Evolutionary conservation across 2,113 vertebrate genomes (phyloP), one percentile per base, ranked within the genome.

Genomic region (Cranoglanis bouderius): DNA sequence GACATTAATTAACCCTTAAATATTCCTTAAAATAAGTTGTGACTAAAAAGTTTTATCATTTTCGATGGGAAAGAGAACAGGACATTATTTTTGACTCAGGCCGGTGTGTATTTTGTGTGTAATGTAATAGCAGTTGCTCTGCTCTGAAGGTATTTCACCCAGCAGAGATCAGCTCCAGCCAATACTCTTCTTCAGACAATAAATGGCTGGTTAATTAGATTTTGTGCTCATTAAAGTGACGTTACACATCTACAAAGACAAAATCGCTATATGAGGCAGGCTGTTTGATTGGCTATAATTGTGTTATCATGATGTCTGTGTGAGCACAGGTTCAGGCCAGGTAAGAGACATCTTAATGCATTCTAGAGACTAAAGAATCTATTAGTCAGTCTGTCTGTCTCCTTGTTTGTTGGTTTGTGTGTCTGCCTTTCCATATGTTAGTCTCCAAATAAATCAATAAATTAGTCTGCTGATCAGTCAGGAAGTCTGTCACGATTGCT

Each of bases 201-300:
- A 90, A 90, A 91, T 89, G 65, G 46, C 55, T 38, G 18, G 24
- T 88, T 94, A 92, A 95, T 93, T 93, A 59, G 90, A 94, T 94
- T 46, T 55, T 18, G 43, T 32, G n/a, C 85, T 88, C 57, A 29
- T 89, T 91, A 94, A 94, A 94, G 93, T 86, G 85, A 89, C 8
- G 94, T 95, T 95, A 94, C 90, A 91, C 92, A 94, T 95, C 94
- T 95, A 91, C 91, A 92, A 70, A 91, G 91, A 92, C 91, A 91
- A 86, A 90, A 91, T 91, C 90, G 89, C 92, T 91, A 89, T 91
- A 92, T 93, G 91, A 94, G 91, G 91, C 93, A 91, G 72, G 88
- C 91, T 84, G 91, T 92, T 92, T 91, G 91, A 94, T 92, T 93
- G 90, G 80, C 75, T 86, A 57, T 92, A 92, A 95, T 94, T 91